A percentile compares a stretch with the other conserved stretches of the same genome.
Conservation (phyloP, 2,797 vertebrate genomes). For the Pampus argenteus region DNA sequence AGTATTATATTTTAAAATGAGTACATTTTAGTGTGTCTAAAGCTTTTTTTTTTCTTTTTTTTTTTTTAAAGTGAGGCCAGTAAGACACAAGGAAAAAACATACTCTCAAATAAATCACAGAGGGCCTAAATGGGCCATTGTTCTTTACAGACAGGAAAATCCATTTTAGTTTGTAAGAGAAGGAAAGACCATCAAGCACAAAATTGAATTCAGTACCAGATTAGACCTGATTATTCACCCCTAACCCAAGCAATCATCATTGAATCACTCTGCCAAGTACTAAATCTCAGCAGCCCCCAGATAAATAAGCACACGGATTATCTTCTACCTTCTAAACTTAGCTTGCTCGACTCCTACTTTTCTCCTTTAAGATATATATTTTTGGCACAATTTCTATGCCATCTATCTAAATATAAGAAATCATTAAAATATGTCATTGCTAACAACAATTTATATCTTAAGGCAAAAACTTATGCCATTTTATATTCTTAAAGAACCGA, state of each 20-base stretch:
- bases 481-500: not conserved
- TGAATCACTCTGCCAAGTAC: slow-evolving; percentile 51
- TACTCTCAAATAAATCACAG: not conserved
- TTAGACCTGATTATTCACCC: slow-evolving; percentile 62
- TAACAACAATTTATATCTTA: not conserved
- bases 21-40: not conserved
- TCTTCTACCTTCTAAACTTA: slow-evolving; percentile 44
- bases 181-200: slow-evolving; percentile 39
- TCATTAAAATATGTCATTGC: not conserved
- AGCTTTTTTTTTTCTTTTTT: not conserved
- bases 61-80: not conserved
- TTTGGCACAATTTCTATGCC: not conserved
- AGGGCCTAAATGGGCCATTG: slow-evolving; percentile 32
- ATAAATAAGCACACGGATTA: slow-evolving; percentile 53
- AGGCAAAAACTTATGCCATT: not conserved
- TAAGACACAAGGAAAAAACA: not conserved
- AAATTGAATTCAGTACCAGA: slow-evolving; percentile 55
- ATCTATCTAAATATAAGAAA: slow-evolving; percentile 8
- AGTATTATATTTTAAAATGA: not conserved
- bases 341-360: slow-evolving; percentile 6
- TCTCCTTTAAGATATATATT: slow-evolving; percentile 25
- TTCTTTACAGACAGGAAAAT: slow-evolving; percentile 34
- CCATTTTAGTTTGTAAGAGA: slow-evolving; percentile 27
- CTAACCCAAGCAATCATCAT: slow-evolving; percentile 53
- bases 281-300: slow-evolving; percentile 60